A percentile compares a stretch with the other conserved stretches of the same genome.
Evolutionary conservation across 1,140 invertebrate species (phyloP).

Genomic region (Pseudomyrmex sp.): DNA sequence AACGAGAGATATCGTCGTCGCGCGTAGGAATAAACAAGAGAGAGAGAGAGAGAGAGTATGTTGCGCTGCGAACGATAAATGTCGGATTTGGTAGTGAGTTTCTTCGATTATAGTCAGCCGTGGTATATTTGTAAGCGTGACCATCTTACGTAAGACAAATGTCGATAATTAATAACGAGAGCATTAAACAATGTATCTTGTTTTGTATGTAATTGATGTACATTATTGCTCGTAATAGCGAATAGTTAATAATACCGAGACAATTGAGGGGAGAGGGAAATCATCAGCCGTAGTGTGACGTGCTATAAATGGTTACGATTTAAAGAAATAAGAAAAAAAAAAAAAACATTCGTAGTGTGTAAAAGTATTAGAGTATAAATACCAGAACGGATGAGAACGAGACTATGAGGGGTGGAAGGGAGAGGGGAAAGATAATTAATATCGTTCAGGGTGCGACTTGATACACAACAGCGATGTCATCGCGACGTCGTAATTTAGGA

Average conservation of each 20-base stretch:
- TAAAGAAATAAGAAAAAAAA: constrained; percentile 37
- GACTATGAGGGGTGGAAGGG: not conserved
- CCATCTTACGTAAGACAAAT: constrained; percentile 63
- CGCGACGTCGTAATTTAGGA: constrained; percentile 38
- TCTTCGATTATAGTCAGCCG: constrained; percentile 49
- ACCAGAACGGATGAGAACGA: constrained; percentile 58
- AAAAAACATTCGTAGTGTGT: constrained; percentile 76
- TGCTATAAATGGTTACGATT: constrained; percentile 67
- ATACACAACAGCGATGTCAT: constrained; percentile 48
- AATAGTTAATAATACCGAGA: constrained; percentile 70
- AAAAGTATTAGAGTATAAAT: constrained; percentile 77
- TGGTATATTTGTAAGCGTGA: constrained; percentile 66
- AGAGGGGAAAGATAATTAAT: constrained; percentile 48
- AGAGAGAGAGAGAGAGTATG: too few species aligned
- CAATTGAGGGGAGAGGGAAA: not conserved
- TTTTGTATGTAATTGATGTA: constrained; percentile 81
- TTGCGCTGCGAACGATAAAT: constrained; percentile 25
- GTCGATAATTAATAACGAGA: constrained; percentile 54
- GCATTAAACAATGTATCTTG: constrained; percentile 69
- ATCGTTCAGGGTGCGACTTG: constrained; percentile 63
- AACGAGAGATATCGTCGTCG: not conserved
- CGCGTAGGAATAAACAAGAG: not conserved
- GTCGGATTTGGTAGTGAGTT: constrained; percentile 15
- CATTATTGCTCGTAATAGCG: constrained; percentile 79
- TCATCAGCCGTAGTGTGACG: constrained; percentile 71